phyloP scores from a whole-genome alignment of 2,797 vertebrate species.

The Megalops cyprinoides region DNA sequence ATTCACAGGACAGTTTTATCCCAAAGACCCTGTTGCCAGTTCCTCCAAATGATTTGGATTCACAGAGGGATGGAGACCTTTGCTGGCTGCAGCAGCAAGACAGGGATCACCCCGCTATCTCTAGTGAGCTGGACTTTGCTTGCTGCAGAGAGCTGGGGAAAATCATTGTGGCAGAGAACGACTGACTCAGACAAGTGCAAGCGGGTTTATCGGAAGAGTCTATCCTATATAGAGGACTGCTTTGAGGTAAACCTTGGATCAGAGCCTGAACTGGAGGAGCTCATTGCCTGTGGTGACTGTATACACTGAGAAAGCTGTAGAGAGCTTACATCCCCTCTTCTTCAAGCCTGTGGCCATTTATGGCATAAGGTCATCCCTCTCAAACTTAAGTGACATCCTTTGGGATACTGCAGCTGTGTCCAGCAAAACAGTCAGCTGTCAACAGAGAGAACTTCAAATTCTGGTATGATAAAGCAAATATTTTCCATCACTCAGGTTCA shows the following conservation, averaged over 20 bases:
- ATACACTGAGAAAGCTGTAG: background rate
- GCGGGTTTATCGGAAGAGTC: background rate
- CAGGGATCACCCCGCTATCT: background rate
- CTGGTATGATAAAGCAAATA: background rate
- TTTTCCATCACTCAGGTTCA: background rate
- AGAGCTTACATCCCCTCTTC: too few species aligned
- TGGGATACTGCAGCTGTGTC: slow-evolving; percentile 16
- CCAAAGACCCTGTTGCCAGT: background rate
- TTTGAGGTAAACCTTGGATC: background rate
- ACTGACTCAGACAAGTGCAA: background rate
- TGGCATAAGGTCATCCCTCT: background rate
- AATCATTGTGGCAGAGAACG: background rate
- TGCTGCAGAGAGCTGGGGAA: background rate
- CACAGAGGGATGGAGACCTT: background rate
- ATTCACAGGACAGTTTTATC: background rate
- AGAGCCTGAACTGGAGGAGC: background rate
- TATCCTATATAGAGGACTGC: background rate
- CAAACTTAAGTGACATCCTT: slow-evolving; percentile 18
- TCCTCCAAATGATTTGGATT: background rate
- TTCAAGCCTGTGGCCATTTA: background rate
- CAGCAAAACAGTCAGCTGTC: slow-evolving; percentile 19
- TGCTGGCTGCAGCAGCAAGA: background rate
- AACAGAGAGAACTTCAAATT: background rate
- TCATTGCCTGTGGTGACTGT: background rate
- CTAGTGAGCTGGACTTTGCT: background rate